Conservation (phyloP, 2,888 invertebrate genomes). For the Drosophila sordidapex region DNA sequence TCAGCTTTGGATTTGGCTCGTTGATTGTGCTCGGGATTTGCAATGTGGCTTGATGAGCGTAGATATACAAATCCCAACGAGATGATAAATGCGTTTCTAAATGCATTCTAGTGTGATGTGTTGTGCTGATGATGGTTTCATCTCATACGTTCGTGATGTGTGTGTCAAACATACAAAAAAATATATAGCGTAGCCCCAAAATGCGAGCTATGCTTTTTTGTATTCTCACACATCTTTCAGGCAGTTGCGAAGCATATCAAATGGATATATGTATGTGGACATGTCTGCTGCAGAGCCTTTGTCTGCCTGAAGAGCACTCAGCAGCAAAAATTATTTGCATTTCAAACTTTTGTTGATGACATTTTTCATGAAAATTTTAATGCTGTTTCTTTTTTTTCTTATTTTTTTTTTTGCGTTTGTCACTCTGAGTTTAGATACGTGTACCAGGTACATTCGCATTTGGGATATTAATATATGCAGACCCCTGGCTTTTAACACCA, state of each 20-base stretch:
- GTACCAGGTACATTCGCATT: slow-evolving; percentile 60
- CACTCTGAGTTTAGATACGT: slow-evolving; percentile 35
- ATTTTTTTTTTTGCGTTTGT: slow-evolving; percentile 10
- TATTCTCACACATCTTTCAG: slow-evolving; percentile 23
- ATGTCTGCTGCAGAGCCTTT: slow-evolving; percentile 55
- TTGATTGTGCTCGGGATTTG: slow-evolving; percentile 50
- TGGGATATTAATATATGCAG: slow-evolving; percentile 80
- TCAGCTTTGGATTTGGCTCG: slow-evolving; percentile 65
- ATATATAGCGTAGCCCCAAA: slow-evolving; percentile 45
- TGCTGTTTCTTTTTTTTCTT: slow-evolving; percentile 49
- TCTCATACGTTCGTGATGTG: slow-evolving; percentile 46
- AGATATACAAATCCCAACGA: slow-evolving; percentile 58
- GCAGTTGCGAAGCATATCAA: slow-evolving; percentile 51
- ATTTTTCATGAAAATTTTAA: slow-evolving; percentile 82
- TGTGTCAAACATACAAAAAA: slow-evolving; percentile 34
- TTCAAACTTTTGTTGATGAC: slow-evolving; percentile 80
- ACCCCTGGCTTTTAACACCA: slow-evolving; percentile 73
- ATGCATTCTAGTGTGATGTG: slow-evolving; percentile 72
- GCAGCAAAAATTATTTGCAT: slow-evolving; percentile 71
- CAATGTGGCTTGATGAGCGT: slow-evolving; percentile 18
- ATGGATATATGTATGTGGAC: slow-evolving; percentile 53
- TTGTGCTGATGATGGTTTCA: slow-evolving; percentile 31
- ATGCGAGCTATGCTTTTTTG: slow-evolving; percentile 50
- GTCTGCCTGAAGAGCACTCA: slow-evolving; percentile 73
- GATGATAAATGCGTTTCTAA: slow-evolving; percentile 79